Percentiles rank a stretch among this genome's conserved stretches.
phyloP scores from a whole-genome alignment of 2,888 invertebrate genomes.

The Parasteatoda lunata region DNA sequence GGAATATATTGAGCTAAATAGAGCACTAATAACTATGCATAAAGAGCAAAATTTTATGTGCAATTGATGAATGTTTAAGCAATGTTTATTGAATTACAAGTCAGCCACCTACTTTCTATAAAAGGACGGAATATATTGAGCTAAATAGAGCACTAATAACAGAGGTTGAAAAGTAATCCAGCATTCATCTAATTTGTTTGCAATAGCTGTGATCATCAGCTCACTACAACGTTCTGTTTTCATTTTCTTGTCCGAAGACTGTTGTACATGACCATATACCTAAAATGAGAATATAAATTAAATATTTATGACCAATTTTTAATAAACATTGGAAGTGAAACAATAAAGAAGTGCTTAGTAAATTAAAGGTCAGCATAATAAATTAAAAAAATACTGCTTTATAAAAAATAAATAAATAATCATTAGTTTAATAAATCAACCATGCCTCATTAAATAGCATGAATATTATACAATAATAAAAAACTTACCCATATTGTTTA shows the following conservation, averaged over 20 bases:
- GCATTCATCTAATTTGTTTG: constrained; percentile 78
- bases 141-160: constrained; percentile 78
- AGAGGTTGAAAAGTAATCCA: constrained; percentile 83
- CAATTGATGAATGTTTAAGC: not conserved
- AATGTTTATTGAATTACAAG: not conserved
- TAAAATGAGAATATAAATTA: constrained; percentile 65
- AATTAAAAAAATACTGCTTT: not conserved
- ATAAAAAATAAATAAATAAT: not conserved
- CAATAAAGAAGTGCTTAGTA: not conserved
- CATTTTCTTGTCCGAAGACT: constrained; percentile 75
- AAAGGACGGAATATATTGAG: constrained; percentile 75
- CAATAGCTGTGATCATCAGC: constrained; percentile 77
- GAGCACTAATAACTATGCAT: constrained; percentile 75
- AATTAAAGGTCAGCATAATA: not conserved
- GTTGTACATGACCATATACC: constrained; percentile 73
- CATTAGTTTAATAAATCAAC: not conserved
- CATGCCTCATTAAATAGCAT: not conserved
- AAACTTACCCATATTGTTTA: not conserved
- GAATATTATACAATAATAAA: not conserved
- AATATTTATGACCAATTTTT: not conserved
- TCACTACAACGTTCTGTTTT: constrained; percentile 77
- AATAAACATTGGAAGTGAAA: not conserved
- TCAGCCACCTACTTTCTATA: constrained; percentile 48
- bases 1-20: constrained; percentile 78
- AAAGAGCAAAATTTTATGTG: not conserved